phyloP scores from a whole-genome alignment of 2,797 vertebrate species.

The Lepilemur ruficaudatus region DNA sequence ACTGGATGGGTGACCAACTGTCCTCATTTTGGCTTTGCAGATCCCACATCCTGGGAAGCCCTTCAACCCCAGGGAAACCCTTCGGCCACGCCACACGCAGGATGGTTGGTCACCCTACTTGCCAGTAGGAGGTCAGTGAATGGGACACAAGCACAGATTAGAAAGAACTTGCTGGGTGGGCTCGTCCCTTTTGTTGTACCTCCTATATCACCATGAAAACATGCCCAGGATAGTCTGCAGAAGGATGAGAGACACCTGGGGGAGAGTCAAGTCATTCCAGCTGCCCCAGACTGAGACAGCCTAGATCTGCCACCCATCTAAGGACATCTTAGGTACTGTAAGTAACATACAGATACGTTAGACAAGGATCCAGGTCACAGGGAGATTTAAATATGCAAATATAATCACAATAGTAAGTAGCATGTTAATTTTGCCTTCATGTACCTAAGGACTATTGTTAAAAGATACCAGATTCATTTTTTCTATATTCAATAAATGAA shows the following conservation, averaged over 20 bases:
- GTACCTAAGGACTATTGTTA: not conserved
- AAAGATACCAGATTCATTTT: not conserved
- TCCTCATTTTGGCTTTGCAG: not conserved
- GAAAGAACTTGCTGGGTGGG: not conserved
- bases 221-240: not conserved
- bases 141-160: not conserved
- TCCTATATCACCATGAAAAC: not conserved
- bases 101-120: not conserved
- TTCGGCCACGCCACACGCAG: not conserved
- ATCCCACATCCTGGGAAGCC: not conserved
- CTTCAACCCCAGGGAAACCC: not conserved
- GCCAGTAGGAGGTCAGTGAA: not conserved
- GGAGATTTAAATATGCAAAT: slow-evolving; percentile 25
- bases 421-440: not conserved
- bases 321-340: not conserved
- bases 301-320: too few species aligned
- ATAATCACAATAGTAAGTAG: not conserved
- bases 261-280: not conserved
- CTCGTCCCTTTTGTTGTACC: not conserved
- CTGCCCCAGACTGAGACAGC: not conserved
- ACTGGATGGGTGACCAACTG: not conserved
- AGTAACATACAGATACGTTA: not conserved
- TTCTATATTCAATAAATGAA: not conserved
- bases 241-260: not conserved
- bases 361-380: not conserved